phyloP scores from a whole-genome alignment of 2,888 invertebrate genomes.

The Tetanocera ferruginea region DNA sequence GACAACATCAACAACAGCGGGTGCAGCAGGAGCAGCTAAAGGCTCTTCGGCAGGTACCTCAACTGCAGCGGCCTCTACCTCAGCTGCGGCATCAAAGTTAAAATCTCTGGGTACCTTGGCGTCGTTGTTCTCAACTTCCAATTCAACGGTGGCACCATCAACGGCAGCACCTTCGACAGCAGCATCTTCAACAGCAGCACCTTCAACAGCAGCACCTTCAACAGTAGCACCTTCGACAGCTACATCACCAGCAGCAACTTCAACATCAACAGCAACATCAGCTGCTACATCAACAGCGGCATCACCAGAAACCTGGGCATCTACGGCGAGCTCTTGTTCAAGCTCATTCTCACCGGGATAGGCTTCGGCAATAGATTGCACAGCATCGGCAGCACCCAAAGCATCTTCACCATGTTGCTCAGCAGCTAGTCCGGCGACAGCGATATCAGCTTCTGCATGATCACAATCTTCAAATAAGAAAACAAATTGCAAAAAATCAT shows the following conservation, averaged over 20 bases:
- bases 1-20: slow-evolving; percentile 40
- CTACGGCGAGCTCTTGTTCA: slow-evolving; percentile 7
- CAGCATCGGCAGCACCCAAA: slow-evolving; percentile 59
- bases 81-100: slow-evolving; percentile 58
- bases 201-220: background rate
- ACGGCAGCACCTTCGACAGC: slow-evolving; percentile 10
- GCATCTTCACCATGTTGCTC: slow-evolving; percentile 59
- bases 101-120: slow-evolving; percentile 66
- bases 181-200: slow-evolving; percentile 38
- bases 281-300: slow-evolving; percentile 24
- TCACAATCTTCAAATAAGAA: slow-evolving; percentile 61
- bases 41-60: slow-evolving; percentile 47
- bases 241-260: slow-evolving; percentile 46
- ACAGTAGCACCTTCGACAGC: slow-evolving; percentile 41
- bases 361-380: slow-evolving; percentile 66
- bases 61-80: slow-evolving; percentile 43
- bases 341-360: slow-evolving; percentile 59
- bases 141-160: slow-evolving; percentile 42
- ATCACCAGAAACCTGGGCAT: slow-evolving; percentile 24
- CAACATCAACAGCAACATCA: slow-evolving; percentile 19
- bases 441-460: slow-evolving; percentile 63
- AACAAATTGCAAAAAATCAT: background rate
- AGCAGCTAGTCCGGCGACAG: slow-evolving; percentile 51
- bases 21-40: slow-evolving; percentile 34
- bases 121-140: slow-evolving; percentile 53